Base-by-base conservation (phyloP, 2,797 vertebrate species). In the Sebastes nivosus region DNA sequence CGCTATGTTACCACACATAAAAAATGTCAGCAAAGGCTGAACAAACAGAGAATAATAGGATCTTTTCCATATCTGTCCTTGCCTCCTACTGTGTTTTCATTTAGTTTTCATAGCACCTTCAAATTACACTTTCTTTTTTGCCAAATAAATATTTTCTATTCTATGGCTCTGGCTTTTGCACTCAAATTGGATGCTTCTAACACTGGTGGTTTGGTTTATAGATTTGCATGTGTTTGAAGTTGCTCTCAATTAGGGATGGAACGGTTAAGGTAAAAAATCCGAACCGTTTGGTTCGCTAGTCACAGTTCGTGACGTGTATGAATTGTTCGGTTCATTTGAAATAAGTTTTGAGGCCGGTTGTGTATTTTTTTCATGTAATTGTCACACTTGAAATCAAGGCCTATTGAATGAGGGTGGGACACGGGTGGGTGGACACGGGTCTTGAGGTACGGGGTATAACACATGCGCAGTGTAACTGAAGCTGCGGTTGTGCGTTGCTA, bases 31-130 rank as follows among this genome's bases (percentile, higher is more conserved):
- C 22, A 67, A 63, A 65, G 30, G 68, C 7, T 34, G 57, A 64
- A 67, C 2, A 13, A 73, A 72, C 9, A 54, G 2, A 12, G 46
- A 52, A 59, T 69, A 61, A 79, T 34, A 67, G 46, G 6, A 61
- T 59, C 24, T 8, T 25, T 57, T 50, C 30, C 66, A 24, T 72
- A 24, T 72, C 4, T 67, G 32, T 38, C 32, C 16, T 59, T 18
- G n/a, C 34, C 73, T 67, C 59, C 29, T 25, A 2, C 64, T 70
- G 58, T 58, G 60, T 50, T 70, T 73, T 77, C 27, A 71, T 77
- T 73, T 69, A 30, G 27, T 71, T 82, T 64, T 36, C 4, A 8
- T 18, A 9, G 20, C 13, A 29, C 29, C 20, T 61, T 68, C 34
- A 67, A 34, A 73, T 50, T 64, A 63, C 13, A 36, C 12, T n/a